Evolutionary conservation across 2,113 vertebrate genomes (phyloP), one percentile per base, ranked within the genome.

Genomic region (Microcebus lehilahytsara): DNA sequence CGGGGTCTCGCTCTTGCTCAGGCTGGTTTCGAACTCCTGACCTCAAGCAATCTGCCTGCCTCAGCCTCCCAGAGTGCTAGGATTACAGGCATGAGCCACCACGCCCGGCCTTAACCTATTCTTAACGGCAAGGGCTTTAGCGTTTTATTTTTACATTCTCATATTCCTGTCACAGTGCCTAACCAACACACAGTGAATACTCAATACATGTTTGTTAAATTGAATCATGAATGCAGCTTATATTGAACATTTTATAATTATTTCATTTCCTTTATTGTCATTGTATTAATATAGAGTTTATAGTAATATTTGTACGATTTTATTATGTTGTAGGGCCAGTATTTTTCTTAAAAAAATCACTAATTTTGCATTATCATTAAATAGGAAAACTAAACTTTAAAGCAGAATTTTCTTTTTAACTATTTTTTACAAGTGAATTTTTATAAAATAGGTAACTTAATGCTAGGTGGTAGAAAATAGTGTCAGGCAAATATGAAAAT

Each of bases 351-450:
- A 77, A 88, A 94, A 4, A 71, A 53, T 60, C 66, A 86, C 71
- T 95, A 66, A 72, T 83, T 92, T 94, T 90, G 14, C 4, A 74
- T 75, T 88, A 64, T 40, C 22, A 30, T 83, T 90, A 83, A 86
- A 42, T 85, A 40, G 46, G 56, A 96, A 96, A 94, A 83, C 11
- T 67, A 46, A 23, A n/a, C 62, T 96, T 94, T 75, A 71, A 62
- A 94, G 87, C 23, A 71, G 69, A 91, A 62, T 79, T 96, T 96
- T 90, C 84, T 77, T 92, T 85, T 92, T 64, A 85, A 89, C 66
- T 84, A 22, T 78, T 60, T 67, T 96, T 87, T 79, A 91, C 5
- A 69, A 74, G 62, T 67, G 78, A 11, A 74, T 79, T 87, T 87
- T 84, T 13, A 51, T 86, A 71, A 89, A 86, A 42, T 58, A 46